These are phyloP conservation scores for Pristionchus maxplancki DNA, from an alignment of 2,888 invertebrate species.

Conservation along the genomic window DNA sequence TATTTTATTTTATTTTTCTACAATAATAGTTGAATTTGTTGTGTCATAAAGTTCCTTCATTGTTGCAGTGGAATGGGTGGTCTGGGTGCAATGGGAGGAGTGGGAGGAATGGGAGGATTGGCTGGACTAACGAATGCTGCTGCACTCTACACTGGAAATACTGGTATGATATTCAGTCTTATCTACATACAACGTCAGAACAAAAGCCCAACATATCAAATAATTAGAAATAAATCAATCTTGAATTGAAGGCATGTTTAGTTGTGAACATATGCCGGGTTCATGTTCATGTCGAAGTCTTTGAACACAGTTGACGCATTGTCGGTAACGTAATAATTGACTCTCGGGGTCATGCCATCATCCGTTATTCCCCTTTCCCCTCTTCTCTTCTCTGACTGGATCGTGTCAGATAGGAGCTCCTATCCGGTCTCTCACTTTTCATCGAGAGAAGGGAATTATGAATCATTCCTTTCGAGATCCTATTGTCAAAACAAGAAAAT, in stretches of 20 bases:
- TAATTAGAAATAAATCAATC: too few relatives aligned
- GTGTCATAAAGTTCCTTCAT: too few relatives aligned
- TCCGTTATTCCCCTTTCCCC: constrained; percentile 12
- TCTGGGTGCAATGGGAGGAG: constrained; percentile 14
- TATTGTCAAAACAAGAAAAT: not conserved
- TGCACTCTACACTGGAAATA: constrained; percentile 58
- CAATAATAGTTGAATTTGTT: too few relatives aligned
- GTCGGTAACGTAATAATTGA: not conserved
- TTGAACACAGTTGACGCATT: not conserved
- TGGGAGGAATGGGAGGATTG: constrained; percentile 58
- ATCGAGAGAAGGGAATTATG: constrained; percentile 8
- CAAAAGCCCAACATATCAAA: not conserved
- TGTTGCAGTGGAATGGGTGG: constrained; percentile 24
- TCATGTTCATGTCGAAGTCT: too few relatives aligned
- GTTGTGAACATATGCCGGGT: too few relatives aligned
- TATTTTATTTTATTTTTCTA: too few relatives aligned
- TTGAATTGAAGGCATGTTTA: too few relatives aligned
- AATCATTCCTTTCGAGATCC: not conserved
- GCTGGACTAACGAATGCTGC: constrained; percentile 66
- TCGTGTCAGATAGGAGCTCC: constrained; percentile 12
- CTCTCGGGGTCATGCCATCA: constrained; percentile 38
- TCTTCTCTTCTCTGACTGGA: not conserved
- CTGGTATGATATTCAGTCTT: not conserved
- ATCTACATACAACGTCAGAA: not conserved
- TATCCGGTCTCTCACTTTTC: constrained; percentile 4